A percentile compares a stretch with the other conserved stretches of the same genome.
Evolutionary conservation across 1,140 invertebrate genomes (phyloP).

Genomic region (Drosophila jambulina): DNA sequence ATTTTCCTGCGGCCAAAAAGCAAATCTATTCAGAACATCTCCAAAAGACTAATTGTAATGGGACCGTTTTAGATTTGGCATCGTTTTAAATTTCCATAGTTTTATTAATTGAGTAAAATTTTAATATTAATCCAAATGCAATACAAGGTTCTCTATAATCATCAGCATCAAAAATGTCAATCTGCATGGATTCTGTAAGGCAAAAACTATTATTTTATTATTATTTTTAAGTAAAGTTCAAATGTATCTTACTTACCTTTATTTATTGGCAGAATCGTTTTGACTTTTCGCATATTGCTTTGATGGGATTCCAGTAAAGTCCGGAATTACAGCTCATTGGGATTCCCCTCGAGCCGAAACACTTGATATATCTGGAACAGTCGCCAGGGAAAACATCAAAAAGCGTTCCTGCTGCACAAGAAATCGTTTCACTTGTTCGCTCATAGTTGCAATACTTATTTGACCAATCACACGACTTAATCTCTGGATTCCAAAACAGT

Average conservation of each 20-base stretch:
- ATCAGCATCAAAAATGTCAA: neutral
- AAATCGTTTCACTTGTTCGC: constrained; percentile 1
- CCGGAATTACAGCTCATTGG: constrained; percentile 23
- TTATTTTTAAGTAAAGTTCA: no score
- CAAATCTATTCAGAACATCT: constrained; percentile 73
- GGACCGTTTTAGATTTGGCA: neutral
- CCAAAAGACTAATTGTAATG: neutral
- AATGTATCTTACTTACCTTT: neutral
- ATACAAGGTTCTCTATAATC: neutral
- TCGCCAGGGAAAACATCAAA: constrained; percentile 20
- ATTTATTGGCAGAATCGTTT: constrained; percentile 25
- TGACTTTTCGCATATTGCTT: constrained; percentile 20
- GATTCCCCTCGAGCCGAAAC: constrained; percentile 6
- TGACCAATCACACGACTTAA: constrained; percentile 35
- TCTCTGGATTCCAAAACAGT: constrained; percentile 31
- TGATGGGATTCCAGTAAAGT: constrained; percentile 35
- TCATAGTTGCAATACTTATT: constrained; percentile 1
- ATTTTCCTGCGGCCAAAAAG: constrained; percentile 68
- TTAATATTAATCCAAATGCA: neutral
- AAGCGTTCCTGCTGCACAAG: constrained; percentile 7
- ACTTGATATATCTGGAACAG: constrained; percentile 35
- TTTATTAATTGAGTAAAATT: constrained; percentile 4
- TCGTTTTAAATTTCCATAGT: constrained; percentile 4
- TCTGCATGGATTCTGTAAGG: constrained; percentile 9
- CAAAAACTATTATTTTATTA: neutral